phyloP scores from a whole-genome alignment of 2,797 vertebrate species.

The Hafferia zeledoni region DNA sequence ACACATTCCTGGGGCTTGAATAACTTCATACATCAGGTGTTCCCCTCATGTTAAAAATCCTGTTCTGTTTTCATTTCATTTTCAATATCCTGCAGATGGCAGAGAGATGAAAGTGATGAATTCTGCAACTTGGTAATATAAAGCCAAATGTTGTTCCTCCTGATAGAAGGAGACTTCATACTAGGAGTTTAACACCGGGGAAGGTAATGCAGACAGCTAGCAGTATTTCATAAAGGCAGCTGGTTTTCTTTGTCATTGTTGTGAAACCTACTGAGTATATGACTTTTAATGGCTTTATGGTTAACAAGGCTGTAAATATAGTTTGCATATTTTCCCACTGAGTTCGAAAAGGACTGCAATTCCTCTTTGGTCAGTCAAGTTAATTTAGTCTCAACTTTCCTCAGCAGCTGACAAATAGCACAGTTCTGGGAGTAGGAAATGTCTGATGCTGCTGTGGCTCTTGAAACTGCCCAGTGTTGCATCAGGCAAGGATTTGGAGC shows the following conservation, averaged over 20 bases:
- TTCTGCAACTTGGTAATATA: conserved; percentile 64
- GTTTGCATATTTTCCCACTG: conserved; percentile 41
- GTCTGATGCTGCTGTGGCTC: accelerated
- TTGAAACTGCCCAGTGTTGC: not conserved
- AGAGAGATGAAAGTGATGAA: conserved; percentile 74
- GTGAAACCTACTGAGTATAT: conserved; percentile 23
- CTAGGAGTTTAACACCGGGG: conserved; percentile 38
- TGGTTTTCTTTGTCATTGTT: conserved; percentile 20
- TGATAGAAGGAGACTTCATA: conserved; percentile 50
- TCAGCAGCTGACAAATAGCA: not conserved
- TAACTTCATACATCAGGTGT: conserved; percentile 78
- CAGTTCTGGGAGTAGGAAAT: not conserved
- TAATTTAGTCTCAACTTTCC: conserved; percentile 19
- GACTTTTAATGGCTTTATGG: conserved; percentile 35
- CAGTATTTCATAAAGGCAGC: conserved; percentile 1
- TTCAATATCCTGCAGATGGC: conserved; percentile 78
- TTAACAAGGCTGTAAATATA: conserved; percentile 44
- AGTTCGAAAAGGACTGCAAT: not conserved
- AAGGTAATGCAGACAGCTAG: conserved; percentile 26
- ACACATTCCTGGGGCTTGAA: conserved; percentile 73
- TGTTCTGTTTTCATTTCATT: conserved; percentile 76
- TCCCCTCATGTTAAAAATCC: conserved; percentile 64
- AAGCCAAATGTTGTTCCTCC: conserved; percentile 65
- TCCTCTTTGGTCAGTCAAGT: not conserved
- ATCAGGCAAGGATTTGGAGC: not conserved